A percentile compares a stretch with the other conserved stretches of the same genome.
phyloP scores from a whole-genome alignment of 2,113 vertebrate genomes.

The Pachyramphus minor region DNA sequence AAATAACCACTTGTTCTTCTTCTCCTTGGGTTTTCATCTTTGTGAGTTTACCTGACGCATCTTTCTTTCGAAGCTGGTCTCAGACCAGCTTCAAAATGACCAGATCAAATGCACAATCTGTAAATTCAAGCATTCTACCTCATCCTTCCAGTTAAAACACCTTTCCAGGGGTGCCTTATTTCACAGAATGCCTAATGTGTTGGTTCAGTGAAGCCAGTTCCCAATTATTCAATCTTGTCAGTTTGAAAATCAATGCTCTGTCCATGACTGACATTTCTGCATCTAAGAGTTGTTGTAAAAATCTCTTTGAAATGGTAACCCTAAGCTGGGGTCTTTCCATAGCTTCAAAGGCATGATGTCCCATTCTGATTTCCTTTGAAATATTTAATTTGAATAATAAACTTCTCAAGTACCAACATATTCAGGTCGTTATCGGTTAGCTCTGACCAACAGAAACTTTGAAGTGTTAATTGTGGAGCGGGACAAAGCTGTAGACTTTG shows the following conservation, averaged over 20 bases:
- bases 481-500: not conserved
- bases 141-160: not conserved
- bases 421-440: slow-evolving; percentile 37
- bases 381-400: slow-evolving; percentile 53
- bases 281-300: not conserved
- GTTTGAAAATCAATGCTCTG: not conserved
- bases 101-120: not conserved
- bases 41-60: not conserved
- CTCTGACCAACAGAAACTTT: slow-evolving; percentile 41
- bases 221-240: not conserved
- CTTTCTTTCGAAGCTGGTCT: not conserved
- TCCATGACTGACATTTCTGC: not conserved
- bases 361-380: slow-evolving; percentile 18
- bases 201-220: not conserved
- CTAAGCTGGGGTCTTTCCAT: not conserved
- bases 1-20: not conserved
- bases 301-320: slow-evolving; percentile 40
- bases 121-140: not conserved
- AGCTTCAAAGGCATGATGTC: slow-evolving; percentile 8
- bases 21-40: not conserved
- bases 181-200: not conserved
- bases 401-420: not conserved
- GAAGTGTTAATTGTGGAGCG: slow-evolving; percentile 50
- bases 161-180: not conserved
- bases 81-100: not conserved